phyloP scores from a whole-genome alignment of 2,113 vertebrate species.

The Amphilophus citrinellus region DNA sequence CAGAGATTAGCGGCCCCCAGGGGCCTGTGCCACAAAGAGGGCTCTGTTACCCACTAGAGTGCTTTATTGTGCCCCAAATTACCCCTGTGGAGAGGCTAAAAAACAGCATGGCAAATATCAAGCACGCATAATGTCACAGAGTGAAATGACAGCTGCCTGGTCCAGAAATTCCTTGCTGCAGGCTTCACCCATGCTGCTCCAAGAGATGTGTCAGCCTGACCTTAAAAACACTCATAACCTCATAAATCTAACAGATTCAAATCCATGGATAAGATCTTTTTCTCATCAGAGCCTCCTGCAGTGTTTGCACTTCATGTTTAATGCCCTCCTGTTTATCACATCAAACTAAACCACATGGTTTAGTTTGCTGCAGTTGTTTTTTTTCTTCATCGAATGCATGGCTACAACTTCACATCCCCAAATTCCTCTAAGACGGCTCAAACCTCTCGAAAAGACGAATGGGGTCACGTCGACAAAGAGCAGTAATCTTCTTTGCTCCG shows the following conservation, averaged over 20 bases:
- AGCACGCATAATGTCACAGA: slow-evolving; percentile 89
- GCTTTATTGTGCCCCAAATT: slow-evolving; percentile 93
- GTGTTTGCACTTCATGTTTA: slow-evolving; percentile 22
- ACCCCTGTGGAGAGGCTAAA: slow-evolving; percentile 85
- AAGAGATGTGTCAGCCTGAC: slow-evolving; percentile 1
- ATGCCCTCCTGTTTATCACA: slow-evolving; percentile 8
- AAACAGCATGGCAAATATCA: slow-evolving; percentile 92
- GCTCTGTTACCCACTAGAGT: slow-evolving; percentile 94
- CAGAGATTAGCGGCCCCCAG: slow-evolving; percentile 89
- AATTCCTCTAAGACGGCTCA: slow-evolving; percentile 67
- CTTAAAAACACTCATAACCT: not conserved
- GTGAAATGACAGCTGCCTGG: slow-evolving; percentile 90
- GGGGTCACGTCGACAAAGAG: slow-evolving; percentile 74
- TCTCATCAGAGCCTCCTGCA: not conserved
- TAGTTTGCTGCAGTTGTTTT: slow-evolving; percentile 34
- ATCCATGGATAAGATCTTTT: slow-evolving; percentile 1
- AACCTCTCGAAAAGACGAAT: slow-evolving; percentile 68
- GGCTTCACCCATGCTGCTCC: not conserved
- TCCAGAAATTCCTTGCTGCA: slow-evolving; percentile 78
- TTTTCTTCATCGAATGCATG: slow-evolving; percentile 64
- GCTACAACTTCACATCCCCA: slow-evolving; percentile 52
- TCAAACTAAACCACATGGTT: slow-evolving; percentile 24
- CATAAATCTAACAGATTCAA: slow-evolving; percentile 1
- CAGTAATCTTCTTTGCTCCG: slow-evolving; percentile 71
- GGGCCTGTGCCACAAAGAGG: slow-evolving; percentile 92